A percentile compares a stretch with the other conserved stretches of the same genome.
Conservation (phyloP, 92 coral and sea anemone genomes). For the Pocillopora meandrina region DNA sequence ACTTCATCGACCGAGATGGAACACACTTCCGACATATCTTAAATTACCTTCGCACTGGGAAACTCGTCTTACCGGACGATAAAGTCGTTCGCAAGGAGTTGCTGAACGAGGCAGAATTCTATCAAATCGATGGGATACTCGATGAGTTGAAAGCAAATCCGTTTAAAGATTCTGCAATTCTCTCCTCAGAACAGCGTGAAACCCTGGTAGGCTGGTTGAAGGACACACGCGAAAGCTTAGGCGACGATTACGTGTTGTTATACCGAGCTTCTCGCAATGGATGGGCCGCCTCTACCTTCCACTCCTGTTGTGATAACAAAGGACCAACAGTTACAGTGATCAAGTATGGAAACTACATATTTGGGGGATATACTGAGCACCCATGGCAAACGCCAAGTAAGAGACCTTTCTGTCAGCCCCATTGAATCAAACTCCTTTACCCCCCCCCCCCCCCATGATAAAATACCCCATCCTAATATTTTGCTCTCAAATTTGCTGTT, state of each 20-base stretch:
- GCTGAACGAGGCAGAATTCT: conserved; percentile 55
- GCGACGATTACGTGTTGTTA: background rate
- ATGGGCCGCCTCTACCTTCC: background rate
- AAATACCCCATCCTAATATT: too few species aligned
- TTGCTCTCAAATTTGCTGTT: too few species aligned
- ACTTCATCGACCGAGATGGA: conserved; percentile 69
- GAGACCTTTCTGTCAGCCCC: background rate
- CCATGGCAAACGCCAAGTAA: conserved; percentile 37
- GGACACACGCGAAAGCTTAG: background rate
- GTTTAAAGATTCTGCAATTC: background rate
- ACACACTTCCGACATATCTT: conserved; percentile 74
- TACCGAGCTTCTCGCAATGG: conserved; percentile 1
- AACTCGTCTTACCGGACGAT: conserved; percentile 65
- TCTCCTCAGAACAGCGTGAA: background rate
- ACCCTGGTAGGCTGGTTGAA: background rate
- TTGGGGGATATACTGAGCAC: conserved; percentile 60
- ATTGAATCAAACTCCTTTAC: too few species aligned
- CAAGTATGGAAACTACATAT: conserved; percentile 29
- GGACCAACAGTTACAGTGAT: conserved; percentile 4
- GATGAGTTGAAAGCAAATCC: background rate
- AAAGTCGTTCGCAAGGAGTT: conserved; percentile 50
- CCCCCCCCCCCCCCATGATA: too few species aligned
- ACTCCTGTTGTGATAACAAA: background rate
- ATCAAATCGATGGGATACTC: background rate
- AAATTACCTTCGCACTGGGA: conserved; percentile 76